Conservation (phyloP, 1,140 invertebrate species). For the Augochlora pura region DNA sequence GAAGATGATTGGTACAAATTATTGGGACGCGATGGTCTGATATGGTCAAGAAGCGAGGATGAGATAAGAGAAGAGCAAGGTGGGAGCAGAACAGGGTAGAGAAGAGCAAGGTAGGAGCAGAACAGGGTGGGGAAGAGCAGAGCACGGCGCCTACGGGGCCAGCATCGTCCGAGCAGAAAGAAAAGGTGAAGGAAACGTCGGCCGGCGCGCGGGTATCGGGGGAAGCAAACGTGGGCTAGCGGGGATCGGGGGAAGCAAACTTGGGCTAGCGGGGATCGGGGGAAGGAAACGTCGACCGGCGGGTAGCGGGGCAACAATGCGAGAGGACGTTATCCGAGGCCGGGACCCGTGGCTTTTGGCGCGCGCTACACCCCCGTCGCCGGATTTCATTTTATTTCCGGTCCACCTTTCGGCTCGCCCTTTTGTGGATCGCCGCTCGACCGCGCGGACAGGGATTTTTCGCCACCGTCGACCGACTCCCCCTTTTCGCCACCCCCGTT, state of each 20-base stretch:
- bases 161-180: constrained; percentile 12
- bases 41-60: no score
- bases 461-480: constrained; percentile 3
- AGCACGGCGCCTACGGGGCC: no score
- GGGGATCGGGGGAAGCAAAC: background rate
- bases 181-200: constrained; percentile 23
- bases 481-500: constrained; percentile 35
- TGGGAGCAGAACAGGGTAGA: no score
- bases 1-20: background rate
- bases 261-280: constrained; percentile 14
- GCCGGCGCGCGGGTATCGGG: background rate
- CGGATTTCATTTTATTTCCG: constrained; percentile 65
- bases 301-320: constrained; percentile 39
- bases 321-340: constrained; percentile 57
- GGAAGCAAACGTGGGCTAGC: no score
- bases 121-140: background rate
- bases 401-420: constrained; percentile 48
- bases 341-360: constrained; percentile 48
- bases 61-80: background rate
- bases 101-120: no score
- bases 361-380: constrained; percentile 33
- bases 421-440: constrained; percentile 55
- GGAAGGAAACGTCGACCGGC: background rate
- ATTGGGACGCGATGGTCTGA: constrained; percentile 40
- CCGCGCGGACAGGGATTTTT: constrained; percentile 40